Evolutionary conservation across 2,888 invertebrate species (phyloP), one percentile per base, ranked within the genome.

Genomic region (Periphyllus acericola): DNA sequence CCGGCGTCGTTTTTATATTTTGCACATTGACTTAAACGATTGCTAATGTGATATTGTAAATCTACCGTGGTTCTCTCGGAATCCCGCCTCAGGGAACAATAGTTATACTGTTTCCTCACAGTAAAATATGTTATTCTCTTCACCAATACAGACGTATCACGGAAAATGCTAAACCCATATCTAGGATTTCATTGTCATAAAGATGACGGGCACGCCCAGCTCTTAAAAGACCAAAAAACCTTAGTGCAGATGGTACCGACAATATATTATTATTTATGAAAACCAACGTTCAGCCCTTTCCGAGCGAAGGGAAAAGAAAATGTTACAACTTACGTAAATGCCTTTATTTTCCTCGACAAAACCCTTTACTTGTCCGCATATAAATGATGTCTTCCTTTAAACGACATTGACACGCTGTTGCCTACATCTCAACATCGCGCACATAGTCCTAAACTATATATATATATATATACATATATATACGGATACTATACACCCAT

Each of bases 231-330:
- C 21, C 83, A 14, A 55, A 40, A 29, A 83, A 52, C 34, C 52
- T 5, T 3, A n/a, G 8, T 4, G 32, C 82, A 52, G 34, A 52
- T 52, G 72, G 52, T 52, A 29, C 68, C 68, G 21, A 81, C 21
- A 68, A 83, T 83, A 52, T 71, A 60, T 52, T n/a, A 72, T 34
- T 52, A 52, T 82, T 83, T 83, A 72, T 72, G 72, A 34, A 72
- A 83, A 83, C 25, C 34, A 9, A n/a, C 29, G 60, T 68, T 68
- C 29, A 68, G 29, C 29, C 68, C 29, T 40, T 29, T 81, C 46
- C 29, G 11, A 17, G 9, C 9, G 19, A 52, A 11, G 9, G 60
- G n/a, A 55, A 79, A 55, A 29, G 1, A 79, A 60, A 55, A 80
- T 60, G 25, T n/a, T n/a, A 4, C 3, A 36, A 66, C 8, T 14